Conservation (phyloP, 2,797 vertebrate genomes). For the Coregonus sp. region DNA sequence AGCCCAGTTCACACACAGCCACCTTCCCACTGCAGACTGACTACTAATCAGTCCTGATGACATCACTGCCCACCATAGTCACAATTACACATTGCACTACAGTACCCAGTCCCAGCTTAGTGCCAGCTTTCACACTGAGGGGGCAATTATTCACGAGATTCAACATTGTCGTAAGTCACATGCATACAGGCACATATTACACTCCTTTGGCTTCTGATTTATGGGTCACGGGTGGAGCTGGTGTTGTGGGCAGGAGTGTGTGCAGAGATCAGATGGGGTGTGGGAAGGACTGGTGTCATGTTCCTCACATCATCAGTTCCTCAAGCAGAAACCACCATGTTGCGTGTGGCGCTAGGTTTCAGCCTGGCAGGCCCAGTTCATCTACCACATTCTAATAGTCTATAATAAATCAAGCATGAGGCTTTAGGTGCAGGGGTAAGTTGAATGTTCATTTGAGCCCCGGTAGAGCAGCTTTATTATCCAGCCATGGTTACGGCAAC, state of each 20-base stretch:
- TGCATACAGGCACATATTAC: not conserved
- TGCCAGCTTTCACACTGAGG: not conserved
- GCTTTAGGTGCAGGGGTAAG: not conserved
- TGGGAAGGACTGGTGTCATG: constrained; percentile 1
- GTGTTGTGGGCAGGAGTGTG: not conserved
- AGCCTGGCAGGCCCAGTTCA: not conserved
- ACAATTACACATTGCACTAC: constrained; percentile 2
- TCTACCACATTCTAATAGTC: not conserved
- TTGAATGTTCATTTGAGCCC: not conserved
- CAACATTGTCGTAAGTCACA: not conserved
- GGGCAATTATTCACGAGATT: not conserved
- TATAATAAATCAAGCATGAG: not conserved
- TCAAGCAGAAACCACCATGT: not conserved
- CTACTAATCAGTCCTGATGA: not conserved
- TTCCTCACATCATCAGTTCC: constrained; percentile 10
- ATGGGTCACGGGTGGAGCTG: not conserved
- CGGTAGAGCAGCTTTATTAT: not conserved
- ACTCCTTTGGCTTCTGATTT: not conserved
- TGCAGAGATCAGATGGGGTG: not conserved
- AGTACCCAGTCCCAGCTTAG: not conserved
- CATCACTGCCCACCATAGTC: constrained; percentile 3
- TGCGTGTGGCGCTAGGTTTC: not conserved
- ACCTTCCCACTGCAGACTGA: constrained; percentile 9
- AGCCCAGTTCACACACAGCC: not conserved
- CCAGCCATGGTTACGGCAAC: constrained; percentile 2